Base-by-base conservation (phyloP, 2,113 vertebrate species). In the Tapirus terrestris region DNA sequence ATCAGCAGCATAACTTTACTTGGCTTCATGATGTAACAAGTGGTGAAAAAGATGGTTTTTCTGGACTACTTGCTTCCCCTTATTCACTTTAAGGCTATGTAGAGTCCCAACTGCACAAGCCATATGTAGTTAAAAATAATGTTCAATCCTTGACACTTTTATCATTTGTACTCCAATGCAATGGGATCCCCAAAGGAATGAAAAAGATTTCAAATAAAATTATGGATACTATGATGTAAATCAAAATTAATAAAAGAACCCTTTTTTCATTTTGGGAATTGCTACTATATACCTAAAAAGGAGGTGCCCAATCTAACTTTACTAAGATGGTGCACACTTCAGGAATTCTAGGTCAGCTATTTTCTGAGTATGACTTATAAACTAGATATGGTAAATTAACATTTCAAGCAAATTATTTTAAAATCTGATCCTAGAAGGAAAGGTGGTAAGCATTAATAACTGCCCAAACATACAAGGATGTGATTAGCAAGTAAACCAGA, bases 161-260 rank as follows among this genome's bases (percentile, higher is more conserved):
- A 88, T 72, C 68, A 94, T 77, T 82, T 89, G 43, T n/a, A 94
- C 8, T 33, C 23, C 51, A 91, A 85, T 58, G 94, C 39, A 96
- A 72, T 18, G 70, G 31, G 51, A 83, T 67, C 12, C 61, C 48
- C 72, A 93, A 94, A 94, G 53, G 60, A 95, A 91, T 86, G 31
- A 94, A 95, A 90, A 70, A 73, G 20, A 6, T 63, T 53, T 96
- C 63, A 93, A 92, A 94, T 95, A 90, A 92, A 82, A 95, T 84
- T 88, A 94, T 75, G 68, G 67, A 83, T 45, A 94, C 10, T 53
- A 91, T 9, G 3, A 72, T 53, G 63, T 67, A 91, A 67, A 92
- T 81, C 13, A 87, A 97, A 81, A 88, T 39, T 68, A 94, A 81
- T 53, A 29, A 79, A 92, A 96, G 25, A 86, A 45, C 14, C 18